These are phyloP conservation scores for Mesembrinibis cayennensis DNA, from an alignment of 2,113 vertebrate genomes.

Conservation along the genomic window DNA sequence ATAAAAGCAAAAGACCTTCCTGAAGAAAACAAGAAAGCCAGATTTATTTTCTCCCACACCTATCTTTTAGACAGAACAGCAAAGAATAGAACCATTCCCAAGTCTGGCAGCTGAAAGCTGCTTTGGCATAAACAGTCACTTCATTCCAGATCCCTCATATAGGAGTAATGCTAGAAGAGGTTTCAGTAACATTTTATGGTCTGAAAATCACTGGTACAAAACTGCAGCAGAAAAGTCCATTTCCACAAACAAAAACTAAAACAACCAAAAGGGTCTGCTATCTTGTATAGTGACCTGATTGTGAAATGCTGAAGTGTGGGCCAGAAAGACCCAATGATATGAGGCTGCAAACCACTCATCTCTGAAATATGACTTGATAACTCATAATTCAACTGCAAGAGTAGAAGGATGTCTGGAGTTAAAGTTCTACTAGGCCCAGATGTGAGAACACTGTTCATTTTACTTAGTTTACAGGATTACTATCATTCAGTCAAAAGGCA, in stretches of 20 bases:
- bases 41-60: neutral
- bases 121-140: neutral
- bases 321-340: neutral
- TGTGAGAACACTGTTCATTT: neutral
- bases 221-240: neutral
- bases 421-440: neutral
- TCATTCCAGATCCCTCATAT: neutral
- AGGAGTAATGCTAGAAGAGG: neutral
- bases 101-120: neutral
- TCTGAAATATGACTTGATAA: neutral
- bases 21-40: neutral
- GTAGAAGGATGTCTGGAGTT: neutral
- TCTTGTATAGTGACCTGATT: neutral
- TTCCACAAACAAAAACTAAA: neutral
- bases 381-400: neutral
- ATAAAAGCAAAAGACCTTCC: neutral
- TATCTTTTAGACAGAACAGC: neutral
- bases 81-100: neutral
- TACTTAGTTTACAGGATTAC: neutral
- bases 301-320: neutral
- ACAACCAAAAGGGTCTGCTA: neutral
- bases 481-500: neutral
- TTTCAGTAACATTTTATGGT: neutral
- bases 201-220: neutral
- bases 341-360: neutral